Conservation (phyloP, 2,888 invertebrate species). For the Crossocerus cetratus region DNA sequence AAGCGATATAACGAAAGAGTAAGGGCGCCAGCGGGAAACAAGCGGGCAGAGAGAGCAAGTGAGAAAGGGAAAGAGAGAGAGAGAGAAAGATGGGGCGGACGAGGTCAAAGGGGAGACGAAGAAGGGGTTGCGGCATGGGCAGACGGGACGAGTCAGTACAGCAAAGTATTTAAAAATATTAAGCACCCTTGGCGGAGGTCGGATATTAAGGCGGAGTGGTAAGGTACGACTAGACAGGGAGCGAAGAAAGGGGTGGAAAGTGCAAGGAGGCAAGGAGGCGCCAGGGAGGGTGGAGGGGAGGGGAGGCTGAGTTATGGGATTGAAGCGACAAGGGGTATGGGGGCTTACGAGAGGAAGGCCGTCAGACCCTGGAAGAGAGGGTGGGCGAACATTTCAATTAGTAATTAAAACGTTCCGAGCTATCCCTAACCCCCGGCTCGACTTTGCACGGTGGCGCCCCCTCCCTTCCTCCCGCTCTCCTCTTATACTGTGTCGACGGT, state of each 20-base stretch:
- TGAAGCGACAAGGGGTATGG: constrained; percentile 31
- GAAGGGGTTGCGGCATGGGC: constrained; percentile 5
- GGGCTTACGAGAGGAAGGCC: constrained; percentile 1
- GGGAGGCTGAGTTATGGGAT: constrained; percentile 51
- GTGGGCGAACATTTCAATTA: constrained; percentile 68
- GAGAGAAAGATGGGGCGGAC: constrained; percentile 16
- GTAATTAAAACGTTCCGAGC: constrained; percentile 70
- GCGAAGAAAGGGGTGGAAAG: constrained; percentile 32
- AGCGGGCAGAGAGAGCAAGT: constrained; percentile 2
- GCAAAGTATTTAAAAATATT: constrained; percentile 65
- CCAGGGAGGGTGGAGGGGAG: constrained; percentile 15
- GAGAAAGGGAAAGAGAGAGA: neutral
- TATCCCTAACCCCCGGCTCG: constrained; percentile 39
- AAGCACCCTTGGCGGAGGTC: constrained; percentile 57
- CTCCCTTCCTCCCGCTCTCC: constrained; percentile 35
- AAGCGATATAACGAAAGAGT: constrained; percentile 26
- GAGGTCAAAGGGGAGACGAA: constrained; percentile 12
- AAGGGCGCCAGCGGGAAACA: constrained; percentile 16
- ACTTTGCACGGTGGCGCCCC: constrained; percentile 44
- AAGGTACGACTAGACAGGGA: constrained; percentile 29
- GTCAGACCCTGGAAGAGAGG: constrained; percentile 14
- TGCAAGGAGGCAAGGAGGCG: constrained; percentile 26
- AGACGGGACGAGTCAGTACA: constrained; percentile 36
- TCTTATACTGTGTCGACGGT: constrained; percentile 34
- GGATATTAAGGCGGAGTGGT: constrained; percentile 50